phyloP scores from a whole-genome alignment of 2,113 vertebrate genomes.

The Chlorocebus sabaeus region DNA sequence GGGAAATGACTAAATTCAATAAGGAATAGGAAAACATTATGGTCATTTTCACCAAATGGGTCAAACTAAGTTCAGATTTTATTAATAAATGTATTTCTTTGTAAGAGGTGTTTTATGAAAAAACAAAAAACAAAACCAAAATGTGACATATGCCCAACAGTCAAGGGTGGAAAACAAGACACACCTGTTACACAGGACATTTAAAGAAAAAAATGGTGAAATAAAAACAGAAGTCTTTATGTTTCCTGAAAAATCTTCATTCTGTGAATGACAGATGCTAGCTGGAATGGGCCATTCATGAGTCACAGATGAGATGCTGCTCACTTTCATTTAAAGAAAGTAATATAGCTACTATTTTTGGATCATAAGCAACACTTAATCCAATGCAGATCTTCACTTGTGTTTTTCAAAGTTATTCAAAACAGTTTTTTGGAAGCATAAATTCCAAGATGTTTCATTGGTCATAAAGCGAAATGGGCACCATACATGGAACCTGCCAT shows the following conservation, averaged over 20 bases:
- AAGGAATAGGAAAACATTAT: constrained; percentile 16
- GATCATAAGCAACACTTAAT: constrained; percentile 56
- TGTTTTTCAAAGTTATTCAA: constrained; percentile 39
- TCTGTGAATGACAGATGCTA: constrained; percentile 75
- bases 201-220: constrained; percentile 68
- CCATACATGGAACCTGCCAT: neutral
- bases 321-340: constrained; percentile 62
- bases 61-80: constrained; percentile 60
- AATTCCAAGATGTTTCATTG: constrained; percentile 54
- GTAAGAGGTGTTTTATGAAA: constrained; percentile 58
- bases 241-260: constrained; percentile 72
- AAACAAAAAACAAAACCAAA: constrained; percentile 17
- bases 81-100: constrained; percentile 57
- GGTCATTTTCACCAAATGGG: constrained; percentile 52
- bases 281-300: constrained; percentile 58
- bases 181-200: constrained; percentile 60
- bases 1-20: constrained; percentile 38
- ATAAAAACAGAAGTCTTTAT: constrained; percentile 68
- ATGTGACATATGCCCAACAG: constrained; percentile 64
- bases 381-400: constrained; percentile 29
- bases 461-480: constrained; percentile 28
- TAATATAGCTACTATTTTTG: constrained; percentile 47
- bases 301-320: constrained; percentile 57
- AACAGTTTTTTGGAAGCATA: constrained; percentile 38
- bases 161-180: constrained; percentile 68